Evolutionary conservation across 2,113 vertebrate species (phyloP).

Genomic region (Oxyura jamaicensis): DNA sequence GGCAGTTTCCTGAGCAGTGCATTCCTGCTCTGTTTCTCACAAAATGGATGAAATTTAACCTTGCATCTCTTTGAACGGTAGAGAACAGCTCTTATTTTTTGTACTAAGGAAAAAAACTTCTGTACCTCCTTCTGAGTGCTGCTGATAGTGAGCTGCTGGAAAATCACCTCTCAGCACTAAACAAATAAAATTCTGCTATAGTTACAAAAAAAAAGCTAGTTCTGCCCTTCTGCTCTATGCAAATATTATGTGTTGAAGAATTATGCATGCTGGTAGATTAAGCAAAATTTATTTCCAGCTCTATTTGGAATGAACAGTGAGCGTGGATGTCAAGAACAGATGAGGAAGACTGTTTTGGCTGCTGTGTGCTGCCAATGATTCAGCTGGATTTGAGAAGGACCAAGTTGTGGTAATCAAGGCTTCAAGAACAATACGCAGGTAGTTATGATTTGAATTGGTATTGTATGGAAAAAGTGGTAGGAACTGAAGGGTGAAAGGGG

Average conservation of each 20-base stretch:
- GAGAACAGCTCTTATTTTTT: not conserved
- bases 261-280: not conserved
- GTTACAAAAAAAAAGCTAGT: not conserved
- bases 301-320: not conserved
- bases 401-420: not conserved
- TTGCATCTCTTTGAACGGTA: not conserved
- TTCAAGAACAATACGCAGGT: not conserved
- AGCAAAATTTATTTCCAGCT: not conserved
- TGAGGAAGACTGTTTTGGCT: not conserved
- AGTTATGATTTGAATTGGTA: not conserved
- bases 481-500: not conserved
- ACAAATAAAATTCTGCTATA: not conserved
- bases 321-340: not conserved
- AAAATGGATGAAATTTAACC: not conserved
- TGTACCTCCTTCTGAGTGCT: not conserved
- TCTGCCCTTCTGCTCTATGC: not conserved
- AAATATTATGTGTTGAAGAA: not conserved
- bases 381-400: not conserved
- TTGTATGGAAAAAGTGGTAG: not conserved
- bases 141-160: not conserved
- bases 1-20: not conserved
- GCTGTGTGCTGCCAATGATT: not conserved
- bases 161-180: not conserved
- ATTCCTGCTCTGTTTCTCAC: not conserved
- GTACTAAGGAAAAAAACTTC: not conserved